Percentiles rank a stretch among this genome's conserved stretches.
phyloP scores from a whole-genome alignment of 92 coral and sea anemone species.

The Chrysogorgia sp. region DNA sequence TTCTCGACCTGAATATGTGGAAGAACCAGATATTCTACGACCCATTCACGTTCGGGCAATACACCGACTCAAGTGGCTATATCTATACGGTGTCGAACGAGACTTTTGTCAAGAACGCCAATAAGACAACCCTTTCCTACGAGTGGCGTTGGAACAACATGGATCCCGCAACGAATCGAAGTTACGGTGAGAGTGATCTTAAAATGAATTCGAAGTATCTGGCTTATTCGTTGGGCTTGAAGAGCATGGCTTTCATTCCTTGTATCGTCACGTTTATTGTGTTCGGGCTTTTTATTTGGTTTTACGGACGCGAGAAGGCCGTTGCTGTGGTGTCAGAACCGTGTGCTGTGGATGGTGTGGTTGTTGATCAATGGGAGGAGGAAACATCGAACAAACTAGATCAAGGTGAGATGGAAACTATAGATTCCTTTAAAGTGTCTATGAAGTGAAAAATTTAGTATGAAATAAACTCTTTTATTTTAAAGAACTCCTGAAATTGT shows the following conservation, averaged over 20 bases:
- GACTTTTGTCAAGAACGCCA: slow-evolving; percentile 66
- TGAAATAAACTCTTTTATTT: not conserved
- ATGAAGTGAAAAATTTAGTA: too few relatives aligned
- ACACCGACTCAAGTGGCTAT: slow-evolving; percentile 69
- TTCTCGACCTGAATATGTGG: slow-evolving; percentile 98
- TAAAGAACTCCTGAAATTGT: not conserved
- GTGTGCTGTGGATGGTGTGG: slow-evolving; percentile 66
- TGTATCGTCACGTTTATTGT: slow-evolving; percentile 74
- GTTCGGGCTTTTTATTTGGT: slow-evolving; percentile 87
- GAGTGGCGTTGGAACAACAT: slow-evolving; percentile 74
- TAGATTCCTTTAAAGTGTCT: too few relatives aligned
- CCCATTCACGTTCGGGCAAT: slow-evolving; percentile 91
- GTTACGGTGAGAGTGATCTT: slow-evolving; percentile 65
- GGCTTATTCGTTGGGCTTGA: slow-evolving; percentile 68
- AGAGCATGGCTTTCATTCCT: slow-evolving; percentile 87
- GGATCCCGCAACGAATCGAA: slow-evolving; percentile 67
- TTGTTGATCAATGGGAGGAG: slow-evolving; percentile 70
- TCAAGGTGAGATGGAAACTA: not conserved
- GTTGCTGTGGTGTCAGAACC: slow-evolving; percentile 69
- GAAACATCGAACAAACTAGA: not conserved
- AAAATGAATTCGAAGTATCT: slow-evolving; percentile 90
- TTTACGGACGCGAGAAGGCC: slow-evolving; percentile 76
- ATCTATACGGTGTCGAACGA: slow-evolving; percentile 72
- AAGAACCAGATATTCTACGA: slow-evolving; percentile 94
- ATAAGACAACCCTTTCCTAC: slow-evolving; percentile 78